These are phyloP conservation scores for Blennius ocellaris DNA, from an alignment of 2,113 vertebrate genomes.

Conservation along the genomic window DNA sequence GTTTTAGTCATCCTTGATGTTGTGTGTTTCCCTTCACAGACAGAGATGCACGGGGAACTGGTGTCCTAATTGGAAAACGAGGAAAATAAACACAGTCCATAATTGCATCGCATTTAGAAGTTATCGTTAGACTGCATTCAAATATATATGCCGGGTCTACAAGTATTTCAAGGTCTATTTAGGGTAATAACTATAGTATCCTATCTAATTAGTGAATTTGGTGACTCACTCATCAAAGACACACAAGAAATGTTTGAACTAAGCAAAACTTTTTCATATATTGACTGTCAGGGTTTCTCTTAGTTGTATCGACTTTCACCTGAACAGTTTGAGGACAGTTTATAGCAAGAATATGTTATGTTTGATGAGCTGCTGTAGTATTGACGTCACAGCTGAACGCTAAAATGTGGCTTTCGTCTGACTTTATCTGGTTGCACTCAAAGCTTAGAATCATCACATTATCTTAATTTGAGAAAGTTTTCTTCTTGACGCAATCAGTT, in stretches of 20 bases:
- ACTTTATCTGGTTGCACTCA: no score
- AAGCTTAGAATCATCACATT: no score
- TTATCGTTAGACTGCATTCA: neutral
- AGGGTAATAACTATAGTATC: neutral
- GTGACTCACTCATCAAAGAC: constrained; percentile 10
- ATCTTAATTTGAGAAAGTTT: no score
- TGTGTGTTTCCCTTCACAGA: constrained; percentile 10
- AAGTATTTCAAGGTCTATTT: constrained; percentile 8
- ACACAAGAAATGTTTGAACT: neutral
- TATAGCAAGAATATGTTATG: no score
- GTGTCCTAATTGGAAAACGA: neutral
- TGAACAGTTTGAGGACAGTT: neutral
- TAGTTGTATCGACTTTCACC: neutral
- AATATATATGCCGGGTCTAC: neutral
- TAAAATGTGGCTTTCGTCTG: no score
- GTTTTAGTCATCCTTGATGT: constrained; percentile 24
- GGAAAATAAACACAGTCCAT: neutral
- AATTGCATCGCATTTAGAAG: neutral
- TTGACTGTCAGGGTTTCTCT: neutral
- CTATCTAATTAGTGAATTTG: constrained; percentile 5
- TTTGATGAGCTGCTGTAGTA: no score
- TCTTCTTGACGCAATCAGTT: no score
- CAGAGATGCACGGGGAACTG: neutral
- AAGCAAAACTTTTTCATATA: neutral
- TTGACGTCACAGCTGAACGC: no score